Base-by-base conservation (phyloP, 2,113 vertebrate species). In the Isichthys henryi region DNA sequence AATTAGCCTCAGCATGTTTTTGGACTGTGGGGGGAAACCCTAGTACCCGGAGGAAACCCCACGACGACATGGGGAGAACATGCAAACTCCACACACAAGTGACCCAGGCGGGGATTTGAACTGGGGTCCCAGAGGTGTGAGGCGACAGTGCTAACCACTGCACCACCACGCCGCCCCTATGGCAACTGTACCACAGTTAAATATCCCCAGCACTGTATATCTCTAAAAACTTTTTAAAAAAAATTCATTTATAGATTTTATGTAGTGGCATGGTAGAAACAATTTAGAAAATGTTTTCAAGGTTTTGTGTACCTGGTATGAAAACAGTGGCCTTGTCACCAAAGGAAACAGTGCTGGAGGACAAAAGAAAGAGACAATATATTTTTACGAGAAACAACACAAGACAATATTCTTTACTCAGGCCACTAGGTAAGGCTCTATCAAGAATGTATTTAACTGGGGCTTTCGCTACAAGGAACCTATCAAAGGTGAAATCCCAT, bases 341-440 rank as follows among this genome's bases (percentile, higher is more conserved):
- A 35, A 87, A 35, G 13, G 39, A 46, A 84, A 10, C 3, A 10
- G 50, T 87, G 48, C 50, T 0, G 50, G 15, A 87, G 85, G 48
- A 86, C 50, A 53, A 53, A 53, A 53, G 85, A 87, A 53, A 49
- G n/a, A 86, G 49, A 53, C 53, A 87, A 53, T 48, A 53, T 87
- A 31, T 50, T 87, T 50, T 87, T 87, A 53, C 23, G 31, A 19
- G 27, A 87, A 87, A 87, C 85, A 87, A 53, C 23, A 53, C 50
- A 56, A 56, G 85, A 56, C 85, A 87, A 56, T 31, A n/a, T 27
- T 53, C 85, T 27, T 53, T 53, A 19, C 50, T 53, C 27, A 52
- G 50, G 85, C 85, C 85, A 87, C 49, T 53, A 35, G 85, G 27
- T 31, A 87, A 27, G 27, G 49, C n/a, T 87, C 85, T 84, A 84